These are phyloP conservation scores for Cacoxenus indagator DNA, from an alignment of 2,888 invertebrate species.

Conservation along the genomic window DNA sequence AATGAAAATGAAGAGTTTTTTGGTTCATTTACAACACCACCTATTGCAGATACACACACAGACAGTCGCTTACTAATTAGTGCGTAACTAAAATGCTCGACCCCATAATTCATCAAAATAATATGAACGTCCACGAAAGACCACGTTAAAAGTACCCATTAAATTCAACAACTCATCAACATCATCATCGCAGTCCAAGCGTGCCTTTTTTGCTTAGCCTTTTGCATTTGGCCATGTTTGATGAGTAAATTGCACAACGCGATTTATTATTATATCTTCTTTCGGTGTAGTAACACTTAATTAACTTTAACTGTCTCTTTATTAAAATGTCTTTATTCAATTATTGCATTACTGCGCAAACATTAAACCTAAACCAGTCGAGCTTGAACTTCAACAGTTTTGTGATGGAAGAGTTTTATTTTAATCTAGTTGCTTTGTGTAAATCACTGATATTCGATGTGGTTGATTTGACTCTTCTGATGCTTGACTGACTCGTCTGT, in stretches of 20 bases:
- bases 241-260: background rate
- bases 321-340: background rate
- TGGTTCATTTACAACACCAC: background rate
- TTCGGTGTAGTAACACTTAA: background rate
- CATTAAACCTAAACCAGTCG: background rate
- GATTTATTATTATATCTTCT: background rate
- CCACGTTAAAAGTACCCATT: conserved; percentile 32
- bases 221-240: conserved; percentile 19
- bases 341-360: background rate
- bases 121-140: conserved; percentile 28
- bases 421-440: too few relatives aligned
- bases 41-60: background rate
- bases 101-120: background rate
- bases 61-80: conserved; percentile 2
- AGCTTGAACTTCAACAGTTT: too few relatives aligned
- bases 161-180: conserved; percentile 50
- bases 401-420: too few relatives aligned
- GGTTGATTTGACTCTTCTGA: too few relatives aligned
- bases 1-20: background rate
- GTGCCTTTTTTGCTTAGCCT: conserved; percentile 26
- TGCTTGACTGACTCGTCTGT: too few relatives aligned
- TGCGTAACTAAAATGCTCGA: conserved; percentile 11
- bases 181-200: conserved; percentile 44
- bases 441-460: too few relatives aligned
- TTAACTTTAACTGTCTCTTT: background rate